A percentile compares a stretch with the other conserved stretches of the same genome.
Conservation (phyloP, 2,797 vertebrate species). For the Austrolebias charrua region DNA sequence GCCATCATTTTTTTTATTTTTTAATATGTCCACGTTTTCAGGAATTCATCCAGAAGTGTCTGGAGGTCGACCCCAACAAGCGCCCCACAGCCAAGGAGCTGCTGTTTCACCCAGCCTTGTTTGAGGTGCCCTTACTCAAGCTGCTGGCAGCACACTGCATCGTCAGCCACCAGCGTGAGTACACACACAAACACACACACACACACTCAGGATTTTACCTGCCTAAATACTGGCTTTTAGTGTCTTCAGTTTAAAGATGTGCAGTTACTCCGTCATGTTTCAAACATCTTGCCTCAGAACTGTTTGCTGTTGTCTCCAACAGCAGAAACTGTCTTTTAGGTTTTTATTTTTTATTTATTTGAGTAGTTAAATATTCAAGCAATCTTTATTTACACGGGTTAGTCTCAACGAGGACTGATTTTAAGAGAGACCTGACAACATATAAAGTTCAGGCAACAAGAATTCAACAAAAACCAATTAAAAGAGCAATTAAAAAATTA, state of each 20-base stretch:
- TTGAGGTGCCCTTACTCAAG: constrained; percentile 96
- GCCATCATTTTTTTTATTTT: background rate
- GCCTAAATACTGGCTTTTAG: background rate
- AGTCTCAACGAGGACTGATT: no score
- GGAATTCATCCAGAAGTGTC: constrained; percentile 99
- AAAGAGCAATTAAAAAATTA: no score
- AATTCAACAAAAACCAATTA: no score
- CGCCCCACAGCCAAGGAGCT: constrained; percentile 95
- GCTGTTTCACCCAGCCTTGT: constrained; percentile 94
- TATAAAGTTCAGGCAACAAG: no score
- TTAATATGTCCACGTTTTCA: constrained; percentile 58
- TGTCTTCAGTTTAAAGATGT: background rate
- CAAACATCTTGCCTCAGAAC: no score
- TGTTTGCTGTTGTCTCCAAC: no score
- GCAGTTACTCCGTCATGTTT: background rate
- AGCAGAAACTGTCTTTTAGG: no score
- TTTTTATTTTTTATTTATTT: background rate
- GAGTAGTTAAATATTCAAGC: background rate
- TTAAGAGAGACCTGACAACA: no score
- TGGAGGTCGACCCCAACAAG: constrained; percentile 88
- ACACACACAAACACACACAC: background rate
- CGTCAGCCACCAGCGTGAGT: constrained; percentile 96
- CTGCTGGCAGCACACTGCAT: constrained; percentile 96
- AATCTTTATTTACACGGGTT: no score
- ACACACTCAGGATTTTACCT: background rate